Percentiles rank a stretch among this genome's conserved stretches.
These are phyloP conservation scores for Sphaerophoria taeniata DNA, from an alignment of 2,888 invertebrate genomes.

Conservation along the genomic window DNA sequence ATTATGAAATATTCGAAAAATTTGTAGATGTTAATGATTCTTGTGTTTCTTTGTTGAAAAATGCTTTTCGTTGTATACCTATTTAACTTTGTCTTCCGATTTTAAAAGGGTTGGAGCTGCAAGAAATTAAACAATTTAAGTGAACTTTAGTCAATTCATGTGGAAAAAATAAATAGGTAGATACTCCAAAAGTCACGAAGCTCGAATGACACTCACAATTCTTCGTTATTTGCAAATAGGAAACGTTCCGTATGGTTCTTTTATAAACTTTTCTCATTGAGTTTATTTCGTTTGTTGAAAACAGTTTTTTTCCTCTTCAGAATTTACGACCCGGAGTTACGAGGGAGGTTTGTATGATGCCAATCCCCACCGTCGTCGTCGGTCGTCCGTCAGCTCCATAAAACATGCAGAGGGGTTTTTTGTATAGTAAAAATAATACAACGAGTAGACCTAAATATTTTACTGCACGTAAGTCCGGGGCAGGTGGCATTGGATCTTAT, in stretches of 20 bases:
- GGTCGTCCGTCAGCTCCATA: background rate
- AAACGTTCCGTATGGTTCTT: constrained; percentile 9
- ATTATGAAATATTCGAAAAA: background rate
- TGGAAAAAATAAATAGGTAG: too few relatives aligned
- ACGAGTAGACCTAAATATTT: constrained; percentile 62
- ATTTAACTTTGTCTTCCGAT: too few relatives aligned
- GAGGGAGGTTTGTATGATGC: constrained; percentile 22
- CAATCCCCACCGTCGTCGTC: background rate
- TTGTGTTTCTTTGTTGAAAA: too few relatives aligned
- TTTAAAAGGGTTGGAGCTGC: too few relatives aligned
- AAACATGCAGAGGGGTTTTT: constrained; percentile 25
- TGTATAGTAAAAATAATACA: constrained; percentile 9
- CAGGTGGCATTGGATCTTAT: constrained; percentile 69
- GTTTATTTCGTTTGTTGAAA: constrained; percentile 15
- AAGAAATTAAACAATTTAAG: too few relatives aligned
- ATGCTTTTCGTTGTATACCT: too few relatives aligned
- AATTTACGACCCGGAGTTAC: constrained; percentile 12
- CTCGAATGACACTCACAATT: background rate
- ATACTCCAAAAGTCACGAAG: background rate
- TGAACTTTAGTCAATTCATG: too few relatives aligned
- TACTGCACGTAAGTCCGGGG: constrained; percentile 56
- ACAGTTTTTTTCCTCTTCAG: background rate
- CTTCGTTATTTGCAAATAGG: background rate
- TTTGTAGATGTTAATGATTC: too few relatives aligned
- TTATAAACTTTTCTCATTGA: constrained; percentile 23